Conservation (phyloP, 1,140 invertebrate genomes). For the Saccostrea echinata region DNA sequence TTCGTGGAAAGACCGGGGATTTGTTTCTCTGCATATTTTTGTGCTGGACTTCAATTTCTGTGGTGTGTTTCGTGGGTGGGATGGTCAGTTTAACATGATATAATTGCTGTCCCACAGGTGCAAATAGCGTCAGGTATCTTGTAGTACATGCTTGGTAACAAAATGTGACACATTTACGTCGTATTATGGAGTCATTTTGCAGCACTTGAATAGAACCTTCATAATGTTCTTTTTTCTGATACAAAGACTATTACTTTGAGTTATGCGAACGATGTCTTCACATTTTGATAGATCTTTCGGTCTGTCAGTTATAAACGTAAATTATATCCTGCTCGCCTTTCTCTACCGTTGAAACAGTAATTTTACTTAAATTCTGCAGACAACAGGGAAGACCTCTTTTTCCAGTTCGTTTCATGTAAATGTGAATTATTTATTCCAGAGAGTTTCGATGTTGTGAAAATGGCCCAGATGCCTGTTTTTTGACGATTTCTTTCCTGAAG, state of each 20-base stretch:
- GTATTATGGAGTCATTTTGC: not conserved
- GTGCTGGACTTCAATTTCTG: not conserved
- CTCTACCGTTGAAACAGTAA: not conserved
- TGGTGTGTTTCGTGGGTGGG: not conserved
- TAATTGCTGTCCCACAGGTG: not conserved
- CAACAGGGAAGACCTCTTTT: not conserved
- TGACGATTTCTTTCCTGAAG: not conserved
- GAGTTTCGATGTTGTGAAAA: not conserved
- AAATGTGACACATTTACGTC: slow-evolving; percentile 19
- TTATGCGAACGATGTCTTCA: too few relatives aligned
- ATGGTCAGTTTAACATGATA: not conserved
- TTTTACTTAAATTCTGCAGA: not conserved
- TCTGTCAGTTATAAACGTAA: not conserved
- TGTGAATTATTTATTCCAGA: not conserved
- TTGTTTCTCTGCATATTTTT: not conserved
- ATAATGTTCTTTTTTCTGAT: not conserved
- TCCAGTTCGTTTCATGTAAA: not conserved
- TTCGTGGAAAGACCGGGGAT: not conserved
- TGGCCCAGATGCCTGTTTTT: not conserved
- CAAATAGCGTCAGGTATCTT: not conserved
- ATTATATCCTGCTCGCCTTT: not conserved
- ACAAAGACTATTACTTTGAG: not conserved
- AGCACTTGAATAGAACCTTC: not conserved
- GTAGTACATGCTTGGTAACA: not conserved
- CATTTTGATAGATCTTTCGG: not conserved